These are phyloP conservation scores for Drosophila pseudotalamancana DNA, from an alignment of 2,888 invertebrate genomes.

Conservation along the genomic window DNA sequence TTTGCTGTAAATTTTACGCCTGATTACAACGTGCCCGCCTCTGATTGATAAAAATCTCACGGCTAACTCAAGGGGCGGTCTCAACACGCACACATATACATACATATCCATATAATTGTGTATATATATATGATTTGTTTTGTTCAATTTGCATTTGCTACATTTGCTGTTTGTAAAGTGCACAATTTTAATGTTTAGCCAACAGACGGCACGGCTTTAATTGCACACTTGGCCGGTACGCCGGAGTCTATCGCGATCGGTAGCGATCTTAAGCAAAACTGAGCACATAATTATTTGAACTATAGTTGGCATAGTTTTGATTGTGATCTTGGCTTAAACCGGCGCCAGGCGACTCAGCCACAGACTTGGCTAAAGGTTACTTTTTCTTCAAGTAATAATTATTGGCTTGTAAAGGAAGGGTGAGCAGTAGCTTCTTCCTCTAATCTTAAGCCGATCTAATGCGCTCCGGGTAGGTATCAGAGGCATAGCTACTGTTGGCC, in stretches of 20 bases:
- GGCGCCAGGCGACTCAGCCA: constrained; percentile 65
- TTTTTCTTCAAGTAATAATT: constrained; percentile 45
- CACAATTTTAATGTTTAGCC: constrained; percentile 54
- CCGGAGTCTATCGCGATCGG: constrained; percentile 22
- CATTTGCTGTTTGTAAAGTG: constrained; percentile 47
- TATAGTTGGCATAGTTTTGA: constrained; percentile 25
- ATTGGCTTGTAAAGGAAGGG: constrained; percentile 50
- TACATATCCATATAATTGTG: background rate
- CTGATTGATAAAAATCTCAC: constrained; percentile 78
- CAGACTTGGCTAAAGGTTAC: constrained; percentile 4
- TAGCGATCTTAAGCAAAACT: constrained; percentile 42
- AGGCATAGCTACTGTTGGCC: constrained; percentile 55
- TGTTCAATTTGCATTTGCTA: constrained; percentile 26
- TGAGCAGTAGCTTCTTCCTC: constrained; percentile 26
- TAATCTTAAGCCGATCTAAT: constrained; percentile 78
- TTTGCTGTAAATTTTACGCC: constrained; percentile 76
- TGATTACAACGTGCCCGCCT: constrained; percentile 56
- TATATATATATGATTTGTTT: background rate
- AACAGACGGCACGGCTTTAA: constrained; percentile 53
- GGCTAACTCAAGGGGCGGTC: constrained; percentile 41
- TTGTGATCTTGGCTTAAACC: constrained; percentile 56
- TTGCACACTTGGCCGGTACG: constrained; percentile 55
- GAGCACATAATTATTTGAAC: constrained; percentile 65
- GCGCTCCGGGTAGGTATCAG: constrained; percentile 56
- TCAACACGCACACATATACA: background rate